Evolutionary conservation across 2,797 vertebrate species (phyloP).

Genomic region (Sciurus carolinensis): DNA sequence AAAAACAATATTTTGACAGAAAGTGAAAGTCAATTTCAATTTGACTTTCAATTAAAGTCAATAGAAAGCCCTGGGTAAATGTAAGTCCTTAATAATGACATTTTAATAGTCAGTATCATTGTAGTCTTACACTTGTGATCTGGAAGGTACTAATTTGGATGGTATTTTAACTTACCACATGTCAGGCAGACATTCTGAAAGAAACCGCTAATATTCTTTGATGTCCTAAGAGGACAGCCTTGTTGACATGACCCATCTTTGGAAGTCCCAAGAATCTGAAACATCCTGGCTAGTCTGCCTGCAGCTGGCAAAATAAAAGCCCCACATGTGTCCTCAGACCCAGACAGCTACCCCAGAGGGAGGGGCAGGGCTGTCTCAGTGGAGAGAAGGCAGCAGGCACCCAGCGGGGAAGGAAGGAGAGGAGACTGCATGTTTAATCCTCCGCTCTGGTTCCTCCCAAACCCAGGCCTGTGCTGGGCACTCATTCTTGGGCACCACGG

Average conservation of each 20-base stretch:
- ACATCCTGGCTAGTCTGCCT: conserved; percentile 9
- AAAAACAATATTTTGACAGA: too few relatives aligned
- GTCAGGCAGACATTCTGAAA: not conserved
- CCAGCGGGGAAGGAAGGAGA: not conserved
- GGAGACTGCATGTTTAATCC: not conserved
- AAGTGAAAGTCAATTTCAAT: too few relatives aligned
- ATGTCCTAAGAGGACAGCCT: conserved; percentile 14
- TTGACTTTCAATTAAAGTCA: not conserved
- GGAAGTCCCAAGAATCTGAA: conserved; percentile 72
- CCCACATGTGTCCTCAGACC: not conserved
- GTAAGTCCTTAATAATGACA: not conserved
- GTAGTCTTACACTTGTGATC: not conserved
- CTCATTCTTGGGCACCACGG: not conserved
- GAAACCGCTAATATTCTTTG: not conserved
- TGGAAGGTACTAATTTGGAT: not conserved
- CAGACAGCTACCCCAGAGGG: not conserved
- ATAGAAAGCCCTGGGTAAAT: not conserved
- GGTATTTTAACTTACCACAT: not conserved
- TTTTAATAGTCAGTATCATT: not conserved
- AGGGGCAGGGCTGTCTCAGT: not conserved
- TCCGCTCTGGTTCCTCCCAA: not conserved
- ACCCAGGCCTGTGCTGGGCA: not conserved
- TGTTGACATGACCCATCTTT: conserved; percentile 62
- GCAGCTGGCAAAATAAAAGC: conserved; percentile 68
- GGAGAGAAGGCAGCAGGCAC: not conserved